Evolutionary conservation across 2,797 vertebrate genomes (phyloP), one percentile per base, ranked within the genome.

Genomic region (Pangasius krempfi): DNA sequence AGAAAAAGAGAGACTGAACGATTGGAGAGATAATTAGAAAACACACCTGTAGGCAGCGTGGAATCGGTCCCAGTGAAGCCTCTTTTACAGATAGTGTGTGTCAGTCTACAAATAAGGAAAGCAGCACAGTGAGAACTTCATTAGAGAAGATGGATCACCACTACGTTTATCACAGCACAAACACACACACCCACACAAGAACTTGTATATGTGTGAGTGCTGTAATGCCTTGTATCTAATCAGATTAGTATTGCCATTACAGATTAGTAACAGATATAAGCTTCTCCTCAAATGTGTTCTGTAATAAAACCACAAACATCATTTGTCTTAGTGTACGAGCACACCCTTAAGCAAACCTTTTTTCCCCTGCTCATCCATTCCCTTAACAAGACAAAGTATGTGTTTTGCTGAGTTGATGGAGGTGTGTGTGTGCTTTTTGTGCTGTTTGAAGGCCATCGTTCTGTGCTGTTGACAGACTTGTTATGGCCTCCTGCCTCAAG

Each of bases 121-220:
- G 72, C 81, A 76, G 73, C 78, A 66, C 33, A 72, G 50, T 76
- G 84, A 88, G 84, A 89, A 78, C 88, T 90, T 91, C 76, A 91
- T 91, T 89, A 86, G 85, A 87, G 81, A 89, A 89, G 88, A 91
- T 90, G 81, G 86, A 90, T 90, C 85, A 85, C 84, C 75, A 14
- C 22, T 72, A 84, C 5, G 33, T 82, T 90, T 89, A 82, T 86
- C 73, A 70, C 81, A 27, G 30, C 52, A n/a, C 30, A 84, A 56
- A 87, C 86, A 82, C 78, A 75, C 37, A 6, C 54, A 50, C 30
- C 9, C 75, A 20, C 18, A 30, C 5, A 56, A 8, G 14, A 10
- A 80, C 81, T 44, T 50, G 27, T 52, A 5, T 73, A 30, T 62
- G 68, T 52, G 50, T 68, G 76, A 52, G 30, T 58, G 73, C 72